Percentiles rank a stretch among this genome's conserved stretches.
Evolutionary conservation across 2,113 vertebrate genomes (phyloP).

Genomic region (Meriones unguiculatus): DNA sequence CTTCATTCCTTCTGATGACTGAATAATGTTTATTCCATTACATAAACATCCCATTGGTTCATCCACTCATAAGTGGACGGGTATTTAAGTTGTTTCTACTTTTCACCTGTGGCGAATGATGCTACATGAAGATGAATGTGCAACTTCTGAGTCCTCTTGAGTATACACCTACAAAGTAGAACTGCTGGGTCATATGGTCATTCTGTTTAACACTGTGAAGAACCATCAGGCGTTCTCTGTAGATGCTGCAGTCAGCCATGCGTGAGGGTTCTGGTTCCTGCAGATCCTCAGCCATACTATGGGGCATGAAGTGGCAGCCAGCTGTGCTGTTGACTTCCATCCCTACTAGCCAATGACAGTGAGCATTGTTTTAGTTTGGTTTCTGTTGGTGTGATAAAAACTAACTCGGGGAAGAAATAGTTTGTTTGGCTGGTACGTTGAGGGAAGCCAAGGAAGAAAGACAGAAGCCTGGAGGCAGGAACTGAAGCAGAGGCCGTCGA

Average conservation of each 20-base stretch:
- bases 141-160: slow-evolving; percentile 34
- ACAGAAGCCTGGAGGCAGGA: not conserved
- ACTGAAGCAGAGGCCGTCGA: not conserved
- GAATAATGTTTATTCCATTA: slow-evolving; percentile 53
- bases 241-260: not conserved
- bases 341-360: not conserved
- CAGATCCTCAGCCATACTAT: not conserved
- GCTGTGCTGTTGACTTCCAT: not conserved
- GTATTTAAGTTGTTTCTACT: not conserved
- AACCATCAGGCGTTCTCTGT: not conserved
- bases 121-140: not conserved
- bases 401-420: not conserved
- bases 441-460: not conserved
- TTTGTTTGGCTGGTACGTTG: not conserved
- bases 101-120: not conserved
- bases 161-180: not conserved
- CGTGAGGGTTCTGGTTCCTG: not conserved
- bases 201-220: slow-evolving; percentile 18
- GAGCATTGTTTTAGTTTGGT: not conserved
- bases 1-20: slow-evolving; percentile 37
- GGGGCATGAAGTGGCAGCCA: not conserved
- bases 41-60: not conserved
- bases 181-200: not conserved
- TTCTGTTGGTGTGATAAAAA: not conserved
- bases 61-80: not conserved